Conservation (phyloP, 2,797 vertebrate genomes). For the Muscicapa comitata region DNA sequence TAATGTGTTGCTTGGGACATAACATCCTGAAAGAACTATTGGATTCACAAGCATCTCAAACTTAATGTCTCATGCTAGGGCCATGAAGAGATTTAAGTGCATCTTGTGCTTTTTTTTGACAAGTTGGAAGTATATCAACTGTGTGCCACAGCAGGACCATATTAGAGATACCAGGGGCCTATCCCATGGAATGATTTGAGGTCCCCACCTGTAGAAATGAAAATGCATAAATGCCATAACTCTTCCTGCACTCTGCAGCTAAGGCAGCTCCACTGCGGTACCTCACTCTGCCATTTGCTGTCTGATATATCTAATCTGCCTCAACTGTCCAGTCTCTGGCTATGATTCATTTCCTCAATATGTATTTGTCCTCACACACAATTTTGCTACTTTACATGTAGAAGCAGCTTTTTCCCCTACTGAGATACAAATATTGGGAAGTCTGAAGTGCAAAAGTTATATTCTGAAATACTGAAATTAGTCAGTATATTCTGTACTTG, state of each 20-base stretch:
- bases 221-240: constrained; percentile 78
- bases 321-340: constrained; percentile 67
- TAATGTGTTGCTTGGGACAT: background rate
- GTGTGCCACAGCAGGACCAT: constrained; percentile 59
- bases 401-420: constrained; percentile 17
- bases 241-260: constrained; percentile 59
- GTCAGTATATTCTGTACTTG: background rate
- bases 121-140: constrained; percentile 73
- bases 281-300: constrained; percentile 64
- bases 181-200: constrained; percentile 71
- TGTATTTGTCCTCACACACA: constrained; percentile 55
- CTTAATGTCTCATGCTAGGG: constrained; percentile 61
- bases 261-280: constrained; percentile 65
- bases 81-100: constrained; percentile 71
- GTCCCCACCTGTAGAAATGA: constrained; percentile 77
- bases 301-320: constrained; percentile 69
- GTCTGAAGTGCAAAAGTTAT: background rate
- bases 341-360: constrained; percentile 69
- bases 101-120: constrained; percentile 57
- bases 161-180: constrained; percentile 71
- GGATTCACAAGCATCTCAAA: constrained; percentile 68
- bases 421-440: constrained; percentile 11
- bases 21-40: constrained; percentile 16
- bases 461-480: constrained; percentile 36
- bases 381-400: constrained; percentile 52